phyloP scores from a whole-genome alignment of 1,140 invertebrate species.

The Geopemphigus sp. region DNA sequence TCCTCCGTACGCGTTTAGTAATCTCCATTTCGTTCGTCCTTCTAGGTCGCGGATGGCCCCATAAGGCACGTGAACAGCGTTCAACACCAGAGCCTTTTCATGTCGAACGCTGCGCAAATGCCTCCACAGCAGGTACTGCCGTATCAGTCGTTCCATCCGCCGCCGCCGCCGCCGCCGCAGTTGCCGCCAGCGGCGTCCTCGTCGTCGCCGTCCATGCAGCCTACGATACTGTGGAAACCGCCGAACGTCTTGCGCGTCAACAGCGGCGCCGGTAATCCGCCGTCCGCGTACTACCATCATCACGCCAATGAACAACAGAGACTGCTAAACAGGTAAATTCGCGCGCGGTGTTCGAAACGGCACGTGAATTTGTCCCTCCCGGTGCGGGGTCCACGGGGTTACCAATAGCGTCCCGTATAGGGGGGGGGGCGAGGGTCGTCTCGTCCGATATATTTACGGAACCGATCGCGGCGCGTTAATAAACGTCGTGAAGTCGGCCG shows the following conservation, averaged over 20 bases:
- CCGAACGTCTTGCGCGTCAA: not conserved
- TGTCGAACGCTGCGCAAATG: not conserved
- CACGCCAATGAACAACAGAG: not conserved
- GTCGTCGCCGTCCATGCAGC: not conserved
- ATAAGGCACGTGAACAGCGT: conserved; percentile 8
- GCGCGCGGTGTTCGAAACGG: no score
- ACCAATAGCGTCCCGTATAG: no score
- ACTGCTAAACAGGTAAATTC: conserved; percentile 1
- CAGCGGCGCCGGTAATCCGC: not conserved
- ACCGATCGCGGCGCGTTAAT: no score
- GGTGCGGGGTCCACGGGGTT: no score
- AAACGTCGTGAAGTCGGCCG: no score
- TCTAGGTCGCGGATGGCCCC: not conserved
- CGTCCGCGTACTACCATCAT: not conserved
- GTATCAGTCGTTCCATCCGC: conserved; percentile 39
- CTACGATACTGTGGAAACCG: conserved; percentile 7
- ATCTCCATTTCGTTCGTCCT: no score
- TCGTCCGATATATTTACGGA: no score
- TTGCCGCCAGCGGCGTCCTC: not conserved
- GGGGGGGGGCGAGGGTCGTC: no score
- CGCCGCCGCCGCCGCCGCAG: not conserved
- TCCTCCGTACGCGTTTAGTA: no score
- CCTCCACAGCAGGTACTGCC: not conserved
- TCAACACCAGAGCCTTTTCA: conserved; percentile 11
- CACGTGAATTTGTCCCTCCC: no score